A percentile compares a stretch with the other conserved stretches of the same genome.
Evolutionary conservation across 2,888 invertebrate species (phyloP).

Genomic region (Gymnoscelis rufifasciata): DNA sequence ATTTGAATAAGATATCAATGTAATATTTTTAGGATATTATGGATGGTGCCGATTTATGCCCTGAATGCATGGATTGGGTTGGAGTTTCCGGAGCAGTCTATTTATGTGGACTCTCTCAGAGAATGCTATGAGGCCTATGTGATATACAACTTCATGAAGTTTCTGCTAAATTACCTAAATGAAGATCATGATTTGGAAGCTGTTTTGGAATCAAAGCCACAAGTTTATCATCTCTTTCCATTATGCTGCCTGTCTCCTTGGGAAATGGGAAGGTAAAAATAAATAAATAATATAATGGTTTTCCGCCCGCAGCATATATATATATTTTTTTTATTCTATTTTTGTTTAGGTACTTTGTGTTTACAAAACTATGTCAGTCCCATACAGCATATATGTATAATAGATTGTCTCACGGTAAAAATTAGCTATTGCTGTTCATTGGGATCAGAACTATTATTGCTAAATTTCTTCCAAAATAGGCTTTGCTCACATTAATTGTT

Average conservation of each 20-base stretch:
- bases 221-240: conserved; percentile 93
- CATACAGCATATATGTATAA: no score
- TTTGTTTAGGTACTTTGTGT: no score
- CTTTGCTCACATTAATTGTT: no score
- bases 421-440: no score
- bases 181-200: conserved; percentile 92
- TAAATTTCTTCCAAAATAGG: no score
- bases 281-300: no score
- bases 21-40: conserved; percentile 85
- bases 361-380: no score
- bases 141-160: conserved; percentile 98
- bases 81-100: conserved; percentile 90
- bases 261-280: conserved; percentile 93
- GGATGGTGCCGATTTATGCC: conserved; percentile 99
- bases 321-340: no score
- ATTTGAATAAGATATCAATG: no score
- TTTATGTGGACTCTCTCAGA: conserved; percentile 94
- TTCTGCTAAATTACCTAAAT: conserved; percentile 92
- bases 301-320: no score
- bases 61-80: conserved; percentile 96
- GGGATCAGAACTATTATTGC: no score
- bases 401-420: no score
- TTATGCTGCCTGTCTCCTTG: conserved; percentile 94
- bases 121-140: conserved; percentile 99
- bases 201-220: conserved; percentile 87